Evolutionary conservation across 2,113 vertebrate genomes (phyloP).

Genomic region (Naja naja): DNA sequence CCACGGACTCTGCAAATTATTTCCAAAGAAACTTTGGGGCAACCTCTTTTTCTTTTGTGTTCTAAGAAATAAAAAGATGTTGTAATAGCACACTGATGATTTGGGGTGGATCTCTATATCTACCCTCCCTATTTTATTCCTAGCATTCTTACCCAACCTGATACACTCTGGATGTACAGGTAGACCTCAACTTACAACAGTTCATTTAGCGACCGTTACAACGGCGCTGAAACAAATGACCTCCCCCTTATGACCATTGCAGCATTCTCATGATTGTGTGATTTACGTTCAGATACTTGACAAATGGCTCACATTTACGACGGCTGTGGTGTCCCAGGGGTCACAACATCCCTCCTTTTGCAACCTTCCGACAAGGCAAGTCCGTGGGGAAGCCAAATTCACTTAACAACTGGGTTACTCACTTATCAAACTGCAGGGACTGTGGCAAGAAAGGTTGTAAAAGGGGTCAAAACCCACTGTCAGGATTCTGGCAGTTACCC

Average conservation of each 20-base stretch:
- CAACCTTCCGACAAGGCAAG: too few species aligned
- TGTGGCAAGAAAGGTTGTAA: too few species aligned
- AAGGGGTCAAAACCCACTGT: too few species aligned
- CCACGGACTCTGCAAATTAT: background rate
- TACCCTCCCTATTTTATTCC: background rate
- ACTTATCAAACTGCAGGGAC: too few species aligned
- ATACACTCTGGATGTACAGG: background rate
- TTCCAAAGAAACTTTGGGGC: background rate
- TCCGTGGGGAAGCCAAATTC: too few species aligned
- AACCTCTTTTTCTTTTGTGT: background rate
- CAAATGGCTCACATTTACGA: background rate
- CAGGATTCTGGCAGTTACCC: too few species aligned
- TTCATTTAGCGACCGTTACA: background rate
- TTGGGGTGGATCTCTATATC: background rate
- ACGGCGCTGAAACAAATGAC: background rate
- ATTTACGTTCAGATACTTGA: background rate
- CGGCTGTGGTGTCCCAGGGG: background rate
- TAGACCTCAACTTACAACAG: background rate
- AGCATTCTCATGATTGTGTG: background rate
- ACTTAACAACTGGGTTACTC: too few species aligned
- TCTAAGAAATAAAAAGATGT: background rate
- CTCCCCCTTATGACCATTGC: background rate
- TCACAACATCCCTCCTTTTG: background rate
- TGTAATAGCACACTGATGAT: background rate
- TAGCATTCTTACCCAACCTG: background rate